Percentiles rank a stretch among this genome's conserved stretches.
phyloP scores from a whole-genome alignment of 2,113 vertebrate species.

The Larimichthys crocea region DNA sequence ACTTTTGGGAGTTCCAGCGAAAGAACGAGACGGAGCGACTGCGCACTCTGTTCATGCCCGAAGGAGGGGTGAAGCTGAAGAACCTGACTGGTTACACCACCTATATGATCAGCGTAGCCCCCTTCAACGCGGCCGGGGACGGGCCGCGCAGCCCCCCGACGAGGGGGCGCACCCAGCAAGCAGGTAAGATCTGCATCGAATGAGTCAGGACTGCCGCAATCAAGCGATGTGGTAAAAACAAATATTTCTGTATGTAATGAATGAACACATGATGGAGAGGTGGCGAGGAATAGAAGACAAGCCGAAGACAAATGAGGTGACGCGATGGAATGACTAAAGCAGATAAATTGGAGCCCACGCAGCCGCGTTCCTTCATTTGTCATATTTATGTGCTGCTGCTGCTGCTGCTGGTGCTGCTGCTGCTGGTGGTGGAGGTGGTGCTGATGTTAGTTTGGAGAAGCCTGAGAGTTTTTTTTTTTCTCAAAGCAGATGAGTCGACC shows the following conservation, averaged over 20 bases:
- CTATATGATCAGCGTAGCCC: slow-evolving; percentile 93
- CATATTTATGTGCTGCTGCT: slow-evolving; percentile 39
- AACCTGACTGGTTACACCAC: slow-evolving; percentile 95
- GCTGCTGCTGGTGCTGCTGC: slow-evolving; percentile 21
- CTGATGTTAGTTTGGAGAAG: slow-evolving; percentile 40
- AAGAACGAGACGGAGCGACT: slow-evolving; percentile 89
- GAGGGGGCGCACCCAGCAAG: slow-evolving; percentile 92
- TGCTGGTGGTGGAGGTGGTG: slow-evolving; percentile 6
- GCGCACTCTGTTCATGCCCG: slow-evolving; percentile 93
- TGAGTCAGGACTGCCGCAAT: background rate
- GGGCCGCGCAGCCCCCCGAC: slow-evolving; percentile 90
- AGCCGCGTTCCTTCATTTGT: slow-evolving; percentile 44
- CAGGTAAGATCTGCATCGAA: slow-evolving; percentile 82
- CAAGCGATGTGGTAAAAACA: slow-evolving; percentile 2
- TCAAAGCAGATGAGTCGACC: slow-evolving; percentile 42
- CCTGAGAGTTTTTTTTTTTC: slow-evolving; percentile 34
- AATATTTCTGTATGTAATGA: slow-evolving; percentile 26
- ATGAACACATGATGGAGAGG: slow-evolving; percentile 26
- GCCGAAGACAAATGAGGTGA: slow-evolving; percentile 35
- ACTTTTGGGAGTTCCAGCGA: slow-evolving; percentile 92
- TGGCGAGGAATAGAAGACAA: slow-evolving; percentile 11
- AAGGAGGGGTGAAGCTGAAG: slow-evolving; percentile 92
- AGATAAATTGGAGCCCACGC: slow-evolving; percentile 33
- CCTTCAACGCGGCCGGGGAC: slow-evolving; percentile 95
- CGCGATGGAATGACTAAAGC: slow-evolving; percentile 28